Base-by-base conservation (phyloP, 2,888 invertebrate species). In the Brassicogethes aeneus region DNA sequence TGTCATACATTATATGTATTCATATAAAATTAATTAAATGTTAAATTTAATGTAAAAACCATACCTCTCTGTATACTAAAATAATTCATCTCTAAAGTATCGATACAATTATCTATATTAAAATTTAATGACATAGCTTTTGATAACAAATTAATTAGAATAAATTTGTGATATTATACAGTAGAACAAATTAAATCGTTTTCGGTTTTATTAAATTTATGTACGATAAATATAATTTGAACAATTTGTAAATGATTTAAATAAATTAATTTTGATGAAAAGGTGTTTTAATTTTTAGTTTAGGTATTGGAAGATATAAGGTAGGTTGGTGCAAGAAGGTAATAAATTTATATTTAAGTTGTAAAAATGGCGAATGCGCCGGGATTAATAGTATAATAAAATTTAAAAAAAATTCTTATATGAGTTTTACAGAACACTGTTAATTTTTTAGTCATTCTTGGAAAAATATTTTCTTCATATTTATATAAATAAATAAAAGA, bases 81-180 rank as follows among this genome's bases (percentile, higher is more conserved):
- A 23, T 7, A 23, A 23, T 10, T 23, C 10, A 23, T 23, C 23
- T 23, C 23, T 7, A 23, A 10, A 7, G 5, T 23, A 23, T 23
- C 23, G 10, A 23, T 23, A 23, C 23, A 10, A 23, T 10, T 23
- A 23, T 23, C 23, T 5, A n/a, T n/a, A n/a, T n/a, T n/a, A n/a
- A n/a, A n/a, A n/a, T n/a, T 23, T 7, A 23, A 23, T 23, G 23
- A 23, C 23, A 23, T 23, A 23, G 23, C 23, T 23, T 23, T 23
- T 1, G 39, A 42, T 23, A 23, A 23, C 23, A 23, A 23, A 23
- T 10, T n/a, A n/a, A n/a, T n/a, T 51, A 51, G 51, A 30, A 41
- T 35, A 48, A 44, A 46, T 51, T 51, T 51, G 51, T 51, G 51
- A 51, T 51, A 51, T 48, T 47, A 51, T 49, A 35, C 30, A 8